Base-by-base conservation (phyloP, 2,797 vertebrate species). In the Macrochelys suwanniensis region DNA sequence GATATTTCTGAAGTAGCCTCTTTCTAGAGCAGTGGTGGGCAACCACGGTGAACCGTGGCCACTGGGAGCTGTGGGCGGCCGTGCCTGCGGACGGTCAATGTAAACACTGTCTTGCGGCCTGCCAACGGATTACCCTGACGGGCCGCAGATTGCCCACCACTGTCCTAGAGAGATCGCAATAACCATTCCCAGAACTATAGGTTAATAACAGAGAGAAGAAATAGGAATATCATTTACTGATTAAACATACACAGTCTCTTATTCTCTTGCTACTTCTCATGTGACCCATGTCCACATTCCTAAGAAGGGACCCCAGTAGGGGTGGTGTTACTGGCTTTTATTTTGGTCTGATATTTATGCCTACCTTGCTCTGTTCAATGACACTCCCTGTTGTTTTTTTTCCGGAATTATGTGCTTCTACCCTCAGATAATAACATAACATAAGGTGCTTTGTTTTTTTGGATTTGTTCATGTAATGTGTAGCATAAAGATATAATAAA, bases 401-500 rank as follows among this genome's bases (percentile, higher is more conserved):
- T 11, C 49, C 31, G 77, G 37, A 89, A 90, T 88, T 85, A 90
- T 86, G 76, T 86, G 87, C 80, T 95, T 92, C 95, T 85, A 88
- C 88, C 80, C n/a, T 54, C 82, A 89, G 51, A 94, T 90, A 92
- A 92, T 93, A 96, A 81, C 33, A 45, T 53, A 90, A 92, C 90
- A 96, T 96, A 96, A 42, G 95, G 42, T 37, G 94, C 88, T 95
- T 95, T 97, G 91, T 97, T 76, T 95, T 84, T 91, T 95, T 86
- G 89, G 83, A 83, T 96, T 96, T 96, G 80, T 94, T 84, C 81
- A 81, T 95, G 92, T 95, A 93, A 92, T 93, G 93, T 91, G 79
- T 90, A 90, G 95, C 96, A 93, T 95, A 87, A 96, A 88, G 92
- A 89, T 74, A 79, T 83, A 95, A 97, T 97, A 96, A 92, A 95